Evolutionary conservation across 2,113 vertebrate species (phyloP), one percentile per base, ranked within the genome.

Genomic region (Channa maculata): DNA sequence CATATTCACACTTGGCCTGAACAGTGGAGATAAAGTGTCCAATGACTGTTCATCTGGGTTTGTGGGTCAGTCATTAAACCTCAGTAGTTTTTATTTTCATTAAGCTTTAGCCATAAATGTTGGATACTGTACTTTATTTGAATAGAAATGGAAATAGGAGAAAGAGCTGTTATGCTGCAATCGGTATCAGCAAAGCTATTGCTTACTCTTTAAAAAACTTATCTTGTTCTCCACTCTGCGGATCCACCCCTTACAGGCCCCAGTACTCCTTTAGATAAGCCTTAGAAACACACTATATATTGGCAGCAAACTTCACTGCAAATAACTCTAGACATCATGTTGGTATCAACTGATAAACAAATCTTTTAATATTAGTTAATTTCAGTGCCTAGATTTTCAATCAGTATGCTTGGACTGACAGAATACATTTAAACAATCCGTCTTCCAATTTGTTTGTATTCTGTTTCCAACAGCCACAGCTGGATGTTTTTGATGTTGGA

Each of bases 301-400:
- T 59, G 53, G 54, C 54, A 43, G 13, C 15, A 38, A 13, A 15
- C 3, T 3, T 53, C 46, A 63, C 63, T 2, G 2, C 48, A 15
- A 11, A 57, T 14, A 38, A 77, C 39, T 36, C 2, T 14, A 33
- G 5, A 14, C 5, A 46, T 39, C 15, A 8, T 36, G 37, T 49
- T 53, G 64, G 43, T 39, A 10, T 46, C 36, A 34, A 39, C 68
- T 77, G 60, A 81, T 85, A 58, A 69, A 4, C 3, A 61, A 54
- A 73, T 64, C 60, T 5, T 55, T 54, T 1, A 12, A 44, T 53
- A 74, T 77, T 46, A 37, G 74, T 38, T 74, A 46, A 81, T 57
- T 57, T 24, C 41, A 45, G 8, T n/a, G 43, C 5, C 10, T 59
- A 41, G 69, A 69, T 74, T 77, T 74, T n/a, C 61, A 85, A 80